Evolutionary conservation across 2,113 vertebrate genomes (phyloP).

Genomic region (Camarhynchus parvulus): DNA sequence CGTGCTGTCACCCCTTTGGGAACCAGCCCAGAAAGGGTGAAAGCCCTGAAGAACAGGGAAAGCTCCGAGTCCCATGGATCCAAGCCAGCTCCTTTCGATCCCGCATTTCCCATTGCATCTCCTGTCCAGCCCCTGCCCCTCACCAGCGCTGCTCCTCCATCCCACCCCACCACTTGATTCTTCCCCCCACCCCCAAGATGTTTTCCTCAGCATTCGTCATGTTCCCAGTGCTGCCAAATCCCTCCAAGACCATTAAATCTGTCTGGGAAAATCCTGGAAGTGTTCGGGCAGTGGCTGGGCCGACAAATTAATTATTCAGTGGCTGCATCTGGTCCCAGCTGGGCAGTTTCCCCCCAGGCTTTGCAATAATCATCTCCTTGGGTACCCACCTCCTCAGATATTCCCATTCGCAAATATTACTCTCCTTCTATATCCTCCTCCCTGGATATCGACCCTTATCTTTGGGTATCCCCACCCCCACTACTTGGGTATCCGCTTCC

Average conservation of each 20-base stretch:
- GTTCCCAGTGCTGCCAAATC: not conserved
- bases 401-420: not conserved
- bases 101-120: fast-evolving
- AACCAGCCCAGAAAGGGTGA: not conserved
- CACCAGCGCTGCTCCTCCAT: not conserved
- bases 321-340: not conserved
- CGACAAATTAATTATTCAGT: not conserved
- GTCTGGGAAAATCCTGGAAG: not conserved
- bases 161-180: not conserved
- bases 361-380: not conserved
- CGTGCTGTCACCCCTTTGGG: not conserved
- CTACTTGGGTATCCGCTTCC: not conserved
- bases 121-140: not conserved
- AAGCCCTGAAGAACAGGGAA: not conserved
- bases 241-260: not conserved
- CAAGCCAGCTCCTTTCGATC: not conserved
- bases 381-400: not conserved
- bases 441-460: not conserved
- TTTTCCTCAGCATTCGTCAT: fast-evolving
- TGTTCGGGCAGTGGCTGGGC: fast-evolving
- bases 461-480: not conserved
- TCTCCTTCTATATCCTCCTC: not conserved
- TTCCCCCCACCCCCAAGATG: fast-evolving
- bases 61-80: not conserved
- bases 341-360: fast-evolving